Base-by-base conservation (phyloP, 2,797 vertebrate genomes). In the Spea hammondii region DNA sequence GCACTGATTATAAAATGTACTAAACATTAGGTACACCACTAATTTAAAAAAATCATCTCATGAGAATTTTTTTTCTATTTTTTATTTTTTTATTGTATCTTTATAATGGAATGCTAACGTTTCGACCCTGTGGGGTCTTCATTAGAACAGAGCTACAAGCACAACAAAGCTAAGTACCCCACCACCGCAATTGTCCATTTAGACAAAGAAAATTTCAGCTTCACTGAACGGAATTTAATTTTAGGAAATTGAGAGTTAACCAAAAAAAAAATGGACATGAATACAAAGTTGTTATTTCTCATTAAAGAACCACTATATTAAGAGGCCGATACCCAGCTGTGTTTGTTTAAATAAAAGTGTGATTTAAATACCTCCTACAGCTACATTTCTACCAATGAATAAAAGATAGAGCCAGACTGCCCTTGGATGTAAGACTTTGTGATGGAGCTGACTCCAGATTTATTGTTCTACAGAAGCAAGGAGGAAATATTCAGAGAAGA, bases 341-440 rank as follows among this genome's bases (percentile, higher is more conserved):
- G 92, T 93, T 93, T 93, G 91, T 93, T 93, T 93, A 93, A 93
- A 93, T 93, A 93, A 92, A 93, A 92, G 89, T 92, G 91, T 90
- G 90, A 93, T 93, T 92, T 93, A 90, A 92, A 93, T 93, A 91
- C 91, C 91, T 92, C 92, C 91, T 91, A 90, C 90, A 92, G 92
- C 91, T 91, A 89, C 89, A 89, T 88, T 90, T 89, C 89, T 92
- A 90, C 91, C 92, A 92, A 89, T 92, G 92, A 93, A 92, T 91
- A 91, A 92, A 92, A 92, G 91, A 93, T 91, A 91, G 89, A 86
- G 91, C 84, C 88, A 82, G 12, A 86, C 84, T 86, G 88, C 89
- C 46, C 49, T 84, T 88, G 88, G 89, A 88, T 89, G 88, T 86
- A 86, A 88, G 88, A 89, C 89, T 88, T 86, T 1, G 86, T 85